Evolutionary conservation across 2,113 vertebrate species (phyloP).

Genomic region (Upupa epops): DNA sequence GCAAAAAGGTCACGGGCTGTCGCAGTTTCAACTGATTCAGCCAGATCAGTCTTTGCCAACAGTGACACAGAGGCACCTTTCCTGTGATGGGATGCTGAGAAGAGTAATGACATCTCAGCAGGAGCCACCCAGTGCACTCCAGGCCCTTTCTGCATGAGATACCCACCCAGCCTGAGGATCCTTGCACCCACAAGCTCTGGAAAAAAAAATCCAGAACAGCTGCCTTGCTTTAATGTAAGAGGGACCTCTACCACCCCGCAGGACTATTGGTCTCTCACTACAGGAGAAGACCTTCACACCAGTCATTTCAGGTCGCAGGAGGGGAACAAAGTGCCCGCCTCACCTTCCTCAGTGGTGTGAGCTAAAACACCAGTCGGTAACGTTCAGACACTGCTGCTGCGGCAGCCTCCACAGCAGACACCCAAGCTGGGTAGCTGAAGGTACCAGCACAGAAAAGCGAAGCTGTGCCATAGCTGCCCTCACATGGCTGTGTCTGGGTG

Average conservation of each 20-base stretch:
- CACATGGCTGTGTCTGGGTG: neutral
- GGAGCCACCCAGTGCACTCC: neutral
- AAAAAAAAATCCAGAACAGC: neutral
- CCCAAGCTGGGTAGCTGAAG: fast-evolving
- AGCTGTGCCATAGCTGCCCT: neutral
- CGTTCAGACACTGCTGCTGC: neutral
- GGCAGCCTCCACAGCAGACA: neutral
- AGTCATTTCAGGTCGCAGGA: neutral
- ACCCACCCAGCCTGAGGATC: neutral
- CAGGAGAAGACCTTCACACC: neutral
- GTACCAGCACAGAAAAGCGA: neutral
- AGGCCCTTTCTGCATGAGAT: neutral
- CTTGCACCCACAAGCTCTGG: neutral
- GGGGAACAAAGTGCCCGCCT: neutral
- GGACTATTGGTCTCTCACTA: fast-evolving
- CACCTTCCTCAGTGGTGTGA: fast-evolving
- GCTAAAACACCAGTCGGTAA: fast-evolving
- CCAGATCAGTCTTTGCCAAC: neutral
- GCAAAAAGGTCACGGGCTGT: neutral
- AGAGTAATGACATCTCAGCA: neutral
- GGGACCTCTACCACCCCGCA: neutral
- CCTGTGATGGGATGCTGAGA: neutral
- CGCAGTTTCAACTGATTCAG: no score
- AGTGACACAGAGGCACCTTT: neutral
- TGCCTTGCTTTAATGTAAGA: neutral